These are phyloP conservation scores for Holothuria glaberrima DNA, from an alignment of 35 echinoderm and acorn worm genomes.

Conservation along the genomic window DNA sequence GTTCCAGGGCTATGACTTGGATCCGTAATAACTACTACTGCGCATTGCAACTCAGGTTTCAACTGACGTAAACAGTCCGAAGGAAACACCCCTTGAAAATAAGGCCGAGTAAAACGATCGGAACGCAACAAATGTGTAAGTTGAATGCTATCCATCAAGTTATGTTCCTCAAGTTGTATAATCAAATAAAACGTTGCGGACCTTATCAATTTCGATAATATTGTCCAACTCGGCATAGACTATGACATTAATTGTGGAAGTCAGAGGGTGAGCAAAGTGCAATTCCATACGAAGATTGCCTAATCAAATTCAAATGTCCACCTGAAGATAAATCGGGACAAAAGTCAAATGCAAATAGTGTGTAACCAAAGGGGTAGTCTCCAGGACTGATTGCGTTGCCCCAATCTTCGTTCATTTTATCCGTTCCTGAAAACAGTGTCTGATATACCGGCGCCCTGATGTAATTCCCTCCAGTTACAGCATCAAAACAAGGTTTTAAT, in stretches of 20 bases:
- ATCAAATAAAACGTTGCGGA: conserved; percentile 65
- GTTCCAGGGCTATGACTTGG: conserved; percentile 10
- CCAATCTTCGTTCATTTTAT: no score
- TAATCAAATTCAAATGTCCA: no score
- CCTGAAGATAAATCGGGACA: conserved; percentile 49
- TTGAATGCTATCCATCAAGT: conserved; percentile 10
- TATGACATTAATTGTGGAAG: no score
- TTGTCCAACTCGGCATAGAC: conserved; percentile 73
- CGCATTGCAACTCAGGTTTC: background rate
- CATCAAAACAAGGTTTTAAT: no score
- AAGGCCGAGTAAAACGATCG: background rate
- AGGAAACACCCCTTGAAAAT: conserved; percentile 40
- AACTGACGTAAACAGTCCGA: no score
- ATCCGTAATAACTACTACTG: conserved; percentile 20
- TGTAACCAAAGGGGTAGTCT: conserved; percentile 43
- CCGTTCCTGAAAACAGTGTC: no score
- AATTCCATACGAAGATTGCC: conserved; percentile 68
- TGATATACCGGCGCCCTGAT: conserved; percentile 56
- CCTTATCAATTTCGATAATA: no score
- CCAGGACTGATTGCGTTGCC: conserved; percentile 60
- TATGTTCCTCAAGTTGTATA: conserved; percentile 2
- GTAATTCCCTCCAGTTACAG: no score
- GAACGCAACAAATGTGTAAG: background rate
- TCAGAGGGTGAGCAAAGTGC: conserved; percentile 35
- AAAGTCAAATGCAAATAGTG: conserved; percentile 60